These are phyloP conservation scores for Drosophila putrida DNA, from an alignment of 2,888 invertebrate genomes.

Conservation along the genomic window DNA sequence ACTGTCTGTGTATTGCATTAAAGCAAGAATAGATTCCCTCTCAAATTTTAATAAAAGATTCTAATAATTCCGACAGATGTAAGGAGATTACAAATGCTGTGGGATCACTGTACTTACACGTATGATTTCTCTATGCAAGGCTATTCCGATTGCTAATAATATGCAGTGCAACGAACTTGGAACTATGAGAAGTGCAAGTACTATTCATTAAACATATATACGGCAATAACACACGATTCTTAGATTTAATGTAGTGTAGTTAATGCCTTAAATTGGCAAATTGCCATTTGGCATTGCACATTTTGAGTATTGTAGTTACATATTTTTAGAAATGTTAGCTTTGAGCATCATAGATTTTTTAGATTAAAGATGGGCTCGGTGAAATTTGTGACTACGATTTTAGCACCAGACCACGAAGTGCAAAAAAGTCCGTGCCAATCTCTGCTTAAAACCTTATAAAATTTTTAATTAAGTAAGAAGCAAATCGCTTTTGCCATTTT, in stretches of 20 bases:
- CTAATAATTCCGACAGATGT: not conserved
- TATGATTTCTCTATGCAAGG: constrained; percentile 22
- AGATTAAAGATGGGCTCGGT: no score
- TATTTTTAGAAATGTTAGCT: not conserved
- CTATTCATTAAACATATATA: constrained; percentile 1
- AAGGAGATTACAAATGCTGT: not conserved
- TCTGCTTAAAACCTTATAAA: not conserved
- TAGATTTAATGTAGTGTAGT: constrained; percentile 6
- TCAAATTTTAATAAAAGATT: not conserved
- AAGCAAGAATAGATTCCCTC: not conserved
- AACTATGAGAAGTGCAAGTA: constrained; percentile 37
- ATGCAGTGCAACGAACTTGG: constrained; percentile 58
- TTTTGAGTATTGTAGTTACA: constrained; percentile 28
- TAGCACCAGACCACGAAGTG: no score
- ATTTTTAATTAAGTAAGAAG: constrained; percentile 52
- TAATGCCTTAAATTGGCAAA: constrained; percentile 18
- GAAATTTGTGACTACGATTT: no score
- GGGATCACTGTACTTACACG: constrained; percentile 4
- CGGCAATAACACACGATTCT: constrained; percentile 22
- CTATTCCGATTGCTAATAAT: constrained; percentile 12
- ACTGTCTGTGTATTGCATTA: not conserved
- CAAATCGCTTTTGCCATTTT: constrained; percentile 29
- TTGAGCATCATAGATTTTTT: not conserved
- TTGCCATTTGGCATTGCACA: constrained; percentile 9
- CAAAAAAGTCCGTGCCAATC: no score